Base-by-base conservation (phyloP, 2,113 vertebrate species). In the Ascaphus truei region DNA sequence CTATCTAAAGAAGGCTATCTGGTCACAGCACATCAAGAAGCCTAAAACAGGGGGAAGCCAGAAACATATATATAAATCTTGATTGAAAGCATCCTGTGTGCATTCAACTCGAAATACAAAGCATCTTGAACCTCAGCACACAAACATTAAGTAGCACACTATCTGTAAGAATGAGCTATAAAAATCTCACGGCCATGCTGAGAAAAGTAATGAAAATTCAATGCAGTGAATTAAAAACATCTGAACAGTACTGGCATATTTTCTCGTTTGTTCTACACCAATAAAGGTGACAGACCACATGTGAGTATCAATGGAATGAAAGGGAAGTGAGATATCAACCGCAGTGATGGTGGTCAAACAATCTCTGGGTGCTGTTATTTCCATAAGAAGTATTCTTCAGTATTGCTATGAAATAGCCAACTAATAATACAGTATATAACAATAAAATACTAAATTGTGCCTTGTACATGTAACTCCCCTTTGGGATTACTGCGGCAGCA, bases 151-250 rank as follows among this genome's bases (percentile, higher is more conserved):
- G 62, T 45, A 68, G 57, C 53, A 57, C 41, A 58, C 55, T 58
- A 36, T 68, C 65, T 68, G 39, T 58, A 48, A 20, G 58, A 68
- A 48, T 58, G 29, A 68, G 53, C 65, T 58, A 67, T 67, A 67
- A 67, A 52, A 68, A 58, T 36, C 39, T 58, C 53, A 68, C 39
- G 47, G 48, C 65, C 65, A 68, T 68, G 65, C 65, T 68, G 65
- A 68, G 65, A 68, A 68, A 68, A 58, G 65, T 68, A 68, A 58
- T 68, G 65, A 68, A 58, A 58, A 58, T 58, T 58, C 65, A 68
- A 48, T 39, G 26, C 64, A 22, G 51, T 20, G 27, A 67, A 56
- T 56, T 48, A 67, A 56, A n/a, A 33, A 43, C 51, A 67, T 67
- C 51, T 67, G 51, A 67, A 56, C 31, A 47, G 65, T 43, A 68